Conservation (phyloP, 1,140 invertebrate genomes). For the Psix sp. region DNA sequence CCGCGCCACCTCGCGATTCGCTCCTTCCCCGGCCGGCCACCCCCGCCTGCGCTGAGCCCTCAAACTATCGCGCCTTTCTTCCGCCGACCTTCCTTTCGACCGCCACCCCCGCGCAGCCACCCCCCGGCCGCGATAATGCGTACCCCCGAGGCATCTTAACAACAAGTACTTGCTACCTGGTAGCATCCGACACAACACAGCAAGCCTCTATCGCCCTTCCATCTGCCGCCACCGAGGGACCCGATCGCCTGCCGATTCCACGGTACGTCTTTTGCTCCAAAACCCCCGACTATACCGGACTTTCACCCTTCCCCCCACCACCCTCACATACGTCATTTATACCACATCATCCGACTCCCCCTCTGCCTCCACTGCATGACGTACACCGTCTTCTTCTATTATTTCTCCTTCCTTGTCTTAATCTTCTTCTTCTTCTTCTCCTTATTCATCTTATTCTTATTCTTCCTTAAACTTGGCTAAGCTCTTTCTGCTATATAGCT, state of each 20-base stretch:
- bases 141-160: constrained; percentile 73
- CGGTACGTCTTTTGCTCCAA: constrained; percentile 25
- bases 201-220: constrained; percentile 69
- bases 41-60: constrained; percentile 34
- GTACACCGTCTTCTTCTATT: too few relatives aligned
- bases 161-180: constrained; percentile 75
- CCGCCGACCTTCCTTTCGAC: too few relatives aligned
- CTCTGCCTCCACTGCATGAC: neutral
- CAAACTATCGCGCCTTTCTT: constrained; percentile 43
- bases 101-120: too few relatives aligned
- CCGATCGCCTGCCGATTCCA: constrained; percentile 16
- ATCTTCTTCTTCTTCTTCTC: neutral
- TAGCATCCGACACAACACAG: constrained; percentile 76
- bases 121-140: constrained; percentile 62
- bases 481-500: neutral
- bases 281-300: constrained; percentile 12
- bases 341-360: constrained; percentile 4
- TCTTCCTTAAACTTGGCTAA: neutral
- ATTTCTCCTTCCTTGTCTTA: constrained; percentile 12
- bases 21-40: constrained; percentile 52
- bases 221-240: constrained; percentile 44
- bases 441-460: neutral
- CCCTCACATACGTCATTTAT: constrained; percentile 10
- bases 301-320: constrained; percentile 4
- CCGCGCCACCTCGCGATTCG: constrained; percentile 34